phyloP scores from a whole-genome alignment of 2,888 invertebrate genomes.

The Lissocephala sabroskyi region DNA sequence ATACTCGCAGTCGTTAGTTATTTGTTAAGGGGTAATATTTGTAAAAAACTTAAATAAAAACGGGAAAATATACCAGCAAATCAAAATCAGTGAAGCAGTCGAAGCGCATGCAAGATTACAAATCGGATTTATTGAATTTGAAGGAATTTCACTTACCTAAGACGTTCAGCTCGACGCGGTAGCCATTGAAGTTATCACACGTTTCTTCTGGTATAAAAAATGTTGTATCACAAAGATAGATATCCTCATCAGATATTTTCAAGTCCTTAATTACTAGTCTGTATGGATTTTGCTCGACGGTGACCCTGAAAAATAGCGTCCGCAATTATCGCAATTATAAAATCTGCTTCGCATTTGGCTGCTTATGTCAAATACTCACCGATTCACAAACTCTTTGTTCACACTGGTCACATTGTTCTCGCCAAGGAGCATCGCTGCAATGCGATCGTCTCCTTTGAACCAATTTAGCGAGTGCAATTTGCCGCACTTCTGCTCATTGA shows the following conservation, averaged over 20 bases:
- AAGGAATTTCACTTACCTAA: constrained; percentile 75
- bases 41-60: too few species aligned
- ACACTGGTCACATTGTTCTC: constrained; percentile 71
- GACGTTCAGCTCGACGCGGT: constrained; percentile 82
- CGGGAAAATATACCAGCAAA: too few species aligned
- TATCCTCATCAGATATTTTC: constrained; percentile 81
- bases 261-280: constrained; percentile 73
- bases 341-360: too few species aligned
- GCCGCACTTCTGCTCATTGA: constrained; percentile 80
- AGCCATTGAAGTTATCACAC: constrained; percentile 80
- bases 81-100: constrained; percentile 12
- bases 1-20: too few species aligned
- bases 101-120: constrained; percentile 1
- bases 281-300: constrained; percentile 57
- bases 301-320: constrained; percentile 31
- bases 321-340: neutral
- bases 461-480: constrained; percentile 85
- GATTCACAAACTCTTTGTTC: constrained; percentile 67
- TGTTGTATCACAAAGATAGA: constrained; percentile 86
- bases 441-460: constrained; percentile 77
- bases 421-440: constrained; percentile 72
- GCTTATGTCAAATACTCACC: constrained; percentile 52
- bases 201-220: constrained; percentile 82
- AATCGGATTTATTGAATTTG: constrained; percentile 1
- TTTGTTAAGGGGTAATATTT: neutral